Conservation (phyloP, 2,797 vertebrate species). For the Gallinago stenura region DNA sequence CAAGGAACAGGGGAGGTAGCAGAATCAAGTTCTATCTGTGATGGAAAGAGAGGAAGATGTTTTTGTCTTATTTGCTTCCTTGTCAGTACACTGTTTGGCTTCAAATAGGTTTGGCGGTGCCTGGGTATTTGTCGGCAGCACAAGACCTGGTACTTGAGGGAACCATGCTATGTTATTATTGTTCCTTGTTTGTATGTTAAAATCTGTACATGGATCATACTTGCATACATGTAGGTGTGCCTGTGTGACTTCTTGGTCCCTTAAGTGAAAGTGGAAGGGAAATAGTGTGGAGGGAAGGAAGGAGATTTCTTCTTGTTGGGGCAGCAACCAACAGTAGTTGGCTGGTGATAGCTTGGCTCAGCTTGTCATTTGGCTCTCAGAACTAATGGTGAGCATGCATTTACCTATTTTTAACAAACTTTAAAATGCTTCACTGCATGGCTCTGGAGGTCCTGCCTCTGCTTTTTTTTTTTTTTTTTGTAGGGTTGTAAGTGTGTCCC, state of each 20-base stretch:
- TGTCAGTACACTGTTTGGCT: neutral
- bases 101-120: neutral
- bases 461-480: neutral
- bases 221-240: neutral
- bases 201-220: neutral
- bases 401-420: constrained; percentile 14
- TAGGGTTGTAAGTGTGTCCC: neutral
- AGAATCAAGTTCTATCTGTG: neutral
- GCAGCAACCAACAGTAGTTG: neutral
- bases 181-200: neutral
- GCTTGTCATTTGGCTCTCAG: neutral
- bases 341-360: neutral
- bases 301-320: neutral
- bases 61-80: neutral
- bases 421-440: neutral
- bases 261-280: neutral
- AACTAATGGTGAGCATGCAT: neutral
- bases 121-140: neutral
- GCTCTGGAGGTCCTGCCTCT: neutral
- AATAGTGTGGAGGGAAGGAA: neutral
- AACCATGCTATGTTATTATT: neutral
- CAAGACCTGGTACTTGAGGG: neutral
- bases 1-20: neutral
- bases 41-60: neutral
- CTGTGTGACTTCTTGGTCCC: neutral